These are phyloP conservation scores for Agrochola lychnidis DNA, from an alignment of 2,888 invertebrate genomes.

Conservation along the genomic window DNA sequence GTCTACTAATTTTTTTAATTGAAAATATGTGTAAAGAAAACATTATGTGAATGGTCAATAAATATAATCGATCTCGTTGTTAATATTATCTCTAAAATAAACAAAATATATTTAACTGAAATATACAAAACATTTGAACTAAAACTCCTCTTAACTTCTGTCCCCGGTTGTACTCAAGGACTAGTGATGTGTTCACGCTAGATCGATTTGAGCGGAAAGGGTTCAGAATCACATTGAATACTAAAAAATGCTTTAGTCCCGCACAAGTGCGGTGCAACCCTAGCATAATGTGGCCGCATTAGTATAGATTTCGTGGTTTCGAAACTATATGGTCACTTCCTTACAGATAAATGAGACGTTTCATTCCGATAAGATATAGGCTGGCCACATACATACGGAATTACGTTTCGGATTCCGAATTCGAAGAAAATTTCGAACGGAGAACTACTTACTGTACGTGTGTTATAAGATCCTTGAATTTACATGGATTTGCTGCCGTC, in stretches of 20 bases:
- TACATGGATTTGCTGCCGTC: no score
- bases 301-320: conserved; percentile 52
- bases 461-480: no score
- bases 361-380: conserved; percentile 40
- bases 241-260: conserved; percentile 73
- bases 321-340: conserved; percentile 56
- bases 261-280: conserved; percentile 66
- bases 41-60: no score
- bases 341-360: conserved; percentile 50
- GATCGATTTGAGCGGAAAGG: conserved; percentile 80
- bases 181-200: conserved; percentile 77
- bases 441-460: no score
- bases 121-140: neutral
- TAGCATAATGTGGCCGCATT: conserved; percentile 52
- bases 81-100: neutral
- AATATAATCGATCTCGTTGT: neutral
- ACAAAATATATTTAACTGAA: neutral
- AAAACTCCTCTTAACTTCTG: neutral
- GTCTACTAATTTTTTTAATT: no score
- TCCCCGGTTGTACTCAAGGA: conserved; percentile 66
- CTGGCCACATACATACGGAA: no score
- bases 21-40: no score
- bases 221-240: conserved; percentile 60
- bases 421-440: no score
- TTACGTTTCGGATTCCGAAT: no score